A percentile compares a stretch with the other conserved stretches of the same genome.
Conservation (phyloP, 2,888 invertebrate genomes). For the Cataglyphis albicans region DNA sequence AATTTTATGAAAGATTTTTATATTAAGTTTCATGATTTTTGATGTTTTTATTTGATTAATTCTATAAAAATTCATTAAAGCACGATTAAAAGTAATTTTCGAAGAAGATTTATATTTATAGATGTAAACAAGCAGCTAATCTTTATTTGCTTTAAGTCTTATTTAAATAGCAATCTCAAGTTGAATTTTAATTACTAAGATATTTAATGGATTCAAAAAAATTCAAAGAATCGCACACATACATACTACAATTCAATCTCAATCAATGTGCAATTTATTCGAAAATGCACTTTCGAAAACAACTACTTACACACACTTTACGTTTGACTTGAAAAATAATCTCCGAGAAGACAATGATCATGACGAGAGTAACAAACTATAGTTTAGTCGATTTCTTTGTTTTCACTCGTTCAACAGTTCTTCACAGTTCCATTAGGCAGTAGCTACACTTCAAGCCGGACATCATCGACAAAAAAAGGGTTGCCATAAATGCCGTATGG, state of each 20-base stretch:
- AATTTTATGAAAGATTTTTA: background rate
- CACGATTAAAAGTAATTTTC: background rate
- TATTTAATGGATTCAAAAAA: background rate
- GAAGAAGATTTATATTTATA: background rate
- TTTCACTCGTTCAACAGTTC: conserved; percentile 51
- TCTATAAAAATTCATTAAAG: background rate
- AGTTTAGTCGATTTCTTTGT: conserved; percentile 18
- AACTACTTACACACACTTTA: background rate
- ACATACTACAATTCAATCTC: background rate
- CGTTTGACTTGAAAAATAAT: background rate
- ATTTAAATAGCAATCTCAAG: background rate
- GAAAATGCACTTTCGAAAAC: background rate
- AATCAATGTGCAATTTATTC: background rate
- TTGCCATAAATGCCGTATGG: conserved; percentile 33
- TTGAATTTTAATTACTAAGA: background rate
- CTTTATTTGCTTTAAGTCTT: background rate
- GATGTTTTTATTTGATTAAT: conserved; percentile 6
- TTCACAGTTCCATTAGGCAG: conserved; percentile 47
- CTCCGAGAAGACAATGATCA: background rate
- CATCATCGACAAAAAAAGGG: conserved; percentile 53
- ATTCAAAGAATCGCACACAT: background rate
- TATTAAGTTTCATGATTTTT: background rate
- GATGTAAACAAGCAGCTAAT: background rate
- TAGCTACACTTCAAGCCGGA: conserved; percentile 35
- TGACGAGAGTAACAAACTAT: background rate